Percentiles rank a stretch among this genome's conserved stretches.
These are phyloP conservation scores for Enteromius trimaculatus DNA, from an alignment of 2,797 vertebrate species.

Conservation along the genomic window DNA sequence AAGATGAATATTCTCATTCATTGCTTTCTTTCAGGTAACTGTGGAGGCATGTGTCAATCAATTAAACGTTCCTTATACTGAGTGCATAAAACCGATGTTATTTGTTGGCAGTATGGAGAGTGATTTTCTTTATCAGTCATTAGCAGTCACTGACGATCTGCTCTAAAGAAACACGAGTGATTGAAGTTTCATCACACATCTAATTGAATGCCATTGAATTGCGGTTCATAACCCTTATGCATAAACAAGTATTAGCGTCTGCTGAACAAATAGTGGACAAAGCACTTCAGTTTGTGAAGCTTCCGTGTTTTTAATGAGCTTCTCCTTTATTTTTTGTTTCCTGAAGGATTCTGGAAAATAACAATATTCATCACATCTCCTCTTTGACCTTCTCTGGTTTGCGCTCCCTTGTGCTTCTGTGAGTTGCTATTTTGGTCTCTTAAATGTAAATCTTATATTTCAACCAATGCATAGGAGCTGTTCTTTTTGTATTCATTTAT, in stretches of 20 bases:
- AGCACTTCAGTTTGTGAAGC: not conserved
- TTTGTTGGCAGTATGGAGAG: not conserved
- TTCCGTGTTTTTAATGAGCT: slow-evolving; percentile 44
- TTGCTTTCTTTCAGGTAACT: not conserved
- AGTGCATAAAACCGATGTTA: not conserved
- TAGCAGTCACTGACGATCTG: not conserved
- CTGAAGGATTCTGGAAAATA: slow-evolving; percentile 92
- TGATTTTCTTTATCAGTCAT: slow-evolving; percentile 2
- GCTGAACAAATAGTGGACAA: slow-evolving; percentile 9
- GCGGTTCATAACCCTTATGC: slow-evolving; percentile 23
- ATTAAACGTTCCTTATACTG: not conserved
- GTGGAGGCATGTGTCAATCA: not conserved
- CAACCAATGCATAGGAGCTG: slow-evolving; percentile 14
- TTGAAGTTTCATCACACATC: slow-evolving; percentile 6
- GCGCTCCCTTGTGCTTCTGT: slow-evolving; percentile 93
- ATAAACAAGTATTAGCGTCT: slow-evolving; percentile 19
- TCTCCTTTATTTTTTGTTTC: not conserved
- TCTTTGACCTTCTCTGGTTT: slow-evolving; percentile 89
- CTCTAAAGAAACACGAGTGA: not conserved
- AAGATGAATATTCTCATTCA: not conserved
- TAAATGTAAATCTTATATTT: slow-evolving; percentile 23
- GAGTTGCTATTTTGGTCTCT: slow-evolving; percentile 62
- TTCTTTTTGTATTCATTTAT: not conserved
- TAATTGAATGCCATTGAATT: slow-evolving; percentile 45
- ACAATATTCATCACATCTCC: slow-evolving; percentile 87